Evolutionary conservation across 1,140 invertebrate species (phyloP), one percentile per base, ranked within the genome.

Genomic region (Amphibalanus amphitrite): DNA sequence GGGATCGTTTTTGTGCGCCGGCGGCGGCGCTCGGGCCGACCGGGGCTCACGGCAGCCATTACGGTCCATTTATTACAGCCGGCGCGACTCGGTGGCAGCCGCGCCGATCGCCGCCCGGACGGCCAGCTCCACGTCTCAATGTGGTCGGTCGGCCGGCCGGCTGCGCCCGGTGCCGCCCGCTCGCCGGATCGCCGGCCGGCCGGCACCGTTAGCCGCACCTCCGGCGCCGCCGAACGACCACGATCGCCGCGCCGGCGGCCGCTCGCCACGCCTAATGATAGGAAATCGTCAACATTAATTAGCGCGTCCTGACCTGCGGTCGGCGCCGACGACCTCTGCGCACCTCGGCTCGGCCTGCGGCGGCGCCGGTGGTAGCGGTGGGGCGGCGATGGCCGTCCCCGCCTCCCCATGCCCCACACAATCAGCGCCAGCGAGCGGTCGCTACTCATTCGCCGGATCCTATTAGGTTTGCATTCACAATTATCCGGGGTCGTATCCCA

Each of bases 281-380:
- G 47, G 47, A 59, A 59, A 59, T 59, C 47, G 47, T 59, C 47
- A 59, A 59, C 47, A 59, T 59, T 59, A 59, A 59, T 59, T 59
- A 59, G 47, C 47, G 47, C 23, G 13, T 20, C 6, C 20, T 59
- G 47, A 59, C 47, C 47, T 23, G 47, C 47, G 47, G 47, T 20
- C 23, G 17, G 47, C 47, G 47, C 33, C 10, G 47, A 6, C 47
- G 47, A 20, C 20, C 47, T 13, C 47, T 20, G 17, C 47, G 20
- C 47, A 59, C 47, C 47, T 59, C 47, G 10, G 47, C 47, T 20
- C 47, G 10, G 13, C 13, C 47, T 20, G 47, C 47, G 47, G 47
- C 47, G 47, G 47, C 47, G 47, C 10, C 17, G 47, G 47, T 3
- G 47, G 47, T 23, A 20, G 47, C 47, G 47, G 47, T 23, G 47